A percentile compares a stretch with the other conserved stretches of the same genome.
Evolutionary conservation across 1,140 invertebrate genomes (phyloP).

Genomic region (Eurosta solidaginis): DNA sequence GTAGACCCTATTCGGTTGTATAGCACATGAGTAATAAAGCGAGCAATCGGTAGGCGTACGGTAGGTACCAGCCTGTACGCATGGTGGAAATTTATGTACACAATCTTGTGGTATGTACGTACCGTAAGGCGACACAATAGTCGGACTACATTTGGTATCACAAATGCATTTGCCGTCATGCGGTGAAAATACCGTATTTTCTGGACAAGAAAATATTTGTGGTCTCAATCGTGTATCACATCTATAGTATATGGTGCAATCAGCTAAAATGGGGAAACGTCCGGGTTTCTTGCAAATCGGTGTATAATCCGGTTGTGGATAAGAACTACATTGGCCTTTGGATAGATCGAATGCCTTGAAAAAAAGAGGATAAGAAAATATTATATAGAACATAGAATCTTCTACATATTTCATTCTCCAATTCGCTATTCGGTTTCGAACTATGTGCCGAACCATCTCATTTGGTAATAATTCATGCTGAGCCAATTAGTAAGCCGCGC

Average conservation of each 20-base stretch:
- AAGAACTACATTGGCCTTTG: constrained; percentile 44
- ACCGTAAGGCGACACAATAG: constrained; percentile 45
- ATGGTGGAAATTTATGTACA: constrained; percentile 54
- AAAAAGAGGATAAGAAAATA: not conserved
- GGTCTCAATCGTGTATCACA: constrained; percentile 47
- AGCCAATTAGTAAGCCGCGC: too few species aligned
- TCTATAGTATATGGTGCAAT: constrained; percentile 55
- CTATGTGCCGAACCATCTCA: too few species aligned
- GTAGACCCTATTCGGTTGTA: constrained; percentile 46
- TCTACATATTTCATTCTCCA: constrained; percentile 31
- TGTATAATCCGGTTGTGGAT: not conserved
- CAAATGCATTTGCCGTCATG: constrained; percentile 44
- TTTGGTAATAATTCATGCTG: too few species aligned
- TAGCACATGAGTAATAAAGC: constrained; percentile 57
- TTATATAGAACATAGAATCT: not conserved
- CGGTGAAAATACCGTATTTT: constrained; percentile 49
- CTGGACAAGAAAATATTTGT: constrained; percentile 49
- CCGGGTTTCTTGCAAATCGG: constrained; percentile 43
- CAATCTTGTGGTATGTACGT: constrained; percentile 49
- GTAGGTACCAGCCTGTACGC: constrained; percentile 51
- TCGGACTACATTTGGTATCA: constrained; percentile 42
- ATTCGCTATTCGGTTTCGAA: constrained; percentile 34
- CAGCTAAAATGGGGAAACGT: constrained; percentile 47
- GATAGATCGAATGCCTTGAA: constrained; percentile 44
- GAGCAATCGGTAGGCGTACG: constrained; percentile 55